phyloP scores from a whole-genome alignment of 2,113 vertebrate genomes.

The Mus pahari region DNA sequence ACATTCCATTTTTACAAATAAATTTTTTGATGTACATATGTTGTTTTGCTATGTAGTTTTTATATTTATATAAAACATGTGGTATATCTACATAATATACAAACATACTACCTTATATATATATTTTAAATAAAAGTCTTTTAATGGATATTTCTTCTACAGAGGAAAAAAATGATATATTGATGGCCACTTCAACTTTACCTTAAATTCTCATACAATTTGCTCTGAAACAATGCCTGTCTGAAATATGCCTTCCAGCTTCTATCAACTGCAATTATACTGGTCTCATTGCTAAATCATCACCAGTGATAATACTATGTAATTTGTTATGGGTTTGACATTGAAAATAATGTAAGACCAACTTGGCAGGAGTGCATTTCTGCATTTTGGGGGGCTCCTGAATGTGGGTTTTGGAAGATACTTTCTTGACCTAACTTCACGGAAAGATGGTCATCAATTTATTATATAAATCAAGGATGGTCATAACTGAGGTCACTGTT shows the following conservation, averaged over 20 bases:
- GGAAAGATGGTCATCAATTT: not conserved
- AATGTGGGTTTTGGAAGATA: not conserved
- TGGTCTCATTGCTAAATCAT: slow-evolving; percentile 7
- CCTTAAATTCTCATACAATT: slow-evolving; percentile 10
- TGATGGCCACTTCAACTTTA: not conserved
- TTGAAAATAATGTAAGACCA: not conserved
- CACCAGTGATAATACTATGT: slow-evolving; percentile 42
- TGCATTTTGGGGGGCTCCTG: not conserved
- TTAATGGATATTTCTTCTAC: not conserved
- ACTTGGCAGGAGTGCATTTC: not conserved
- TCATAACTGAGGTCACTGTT: not conserved
- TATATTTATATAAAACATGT: not conserved
- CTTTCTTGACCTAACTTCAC: not conserved
- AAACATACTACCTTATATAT: not conserved
- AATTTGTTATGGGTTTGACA: not conserved
- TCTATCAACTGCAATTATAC: slow-evolving; percentile 35
- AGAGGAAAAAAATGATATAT: not conserved
- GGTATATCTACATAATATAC: not conserved
- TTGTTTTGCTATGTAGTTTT: not conserved
- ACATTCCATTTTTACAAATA: not conserved
- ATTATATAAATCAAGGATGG: not conserved
- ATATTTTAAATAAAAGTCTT: not conserved
- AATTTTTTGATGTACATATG: not conserved
- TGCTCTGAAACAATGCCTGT: not conserved
- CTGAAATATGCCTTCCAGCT: not conserved